Conservation (phyloP, 92 coral and sea anemone species). For the Palythoa caribaeorum region DNA sequence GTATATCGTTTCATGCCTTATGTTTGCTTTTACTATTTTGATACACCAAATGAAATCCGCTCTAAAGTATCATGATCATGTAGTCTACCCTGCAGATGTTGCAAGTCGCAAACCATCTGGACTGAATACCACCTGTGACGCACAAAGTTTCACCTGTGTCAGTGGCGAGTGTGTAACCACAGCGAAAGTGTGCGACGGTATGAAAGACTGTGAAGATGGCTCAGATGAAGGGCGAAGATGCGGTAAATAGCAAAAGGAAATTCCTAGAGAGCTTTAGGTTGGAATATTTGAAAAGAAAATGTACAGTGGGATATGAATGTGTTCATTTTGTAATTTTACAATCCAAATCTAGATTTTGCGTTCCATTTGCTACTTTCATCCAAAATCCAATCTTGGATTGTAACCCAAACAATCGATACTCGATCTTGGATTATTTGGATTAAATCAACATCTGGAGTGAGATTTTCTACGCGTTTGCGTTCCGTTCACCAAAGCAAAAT, state of each 20-base stretch:
- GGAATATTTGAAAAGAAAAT: background rate
- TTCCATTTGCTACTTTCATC: too few species aligned
- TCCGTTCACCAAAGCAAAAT: too few species aligned
- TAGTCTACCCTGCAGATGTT: background rate
- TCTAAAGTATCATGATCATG: too few species aligned
- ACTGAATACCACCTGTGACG: constrained; percentile 15
- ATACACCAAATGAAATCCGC: too few species aligned
- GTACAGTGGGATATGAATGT: background rate
- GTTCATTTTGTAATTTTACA: background rate
- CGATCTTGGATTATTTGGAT: too few species aligned
- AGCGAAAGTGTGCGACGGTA: constrained; percentile 22
- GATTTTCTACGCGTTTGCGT: too few species aligned
- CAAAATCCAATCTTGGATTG: too few species aligned
- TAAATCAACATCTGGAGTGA: too few species aligned
- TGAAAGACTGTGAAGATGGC: background rate
- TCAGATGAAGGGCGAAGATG: constrained; percentile 37
- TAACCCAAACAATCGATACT: too few species aligned
- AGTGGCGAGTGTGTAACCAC: constrained; percentile 9
- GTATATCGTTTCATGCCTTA: too few species aligned
- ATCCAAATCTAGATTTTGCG: too few species aligned
- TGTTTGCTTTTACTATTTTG: too few species aligned
- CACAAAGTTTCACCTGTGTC: background rate
- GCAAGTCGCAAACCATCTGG: background rate
- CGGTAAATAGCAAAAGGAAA: background rate
- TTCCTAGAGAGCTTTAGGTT: background rate